These are phyloP conservation scores for Arrhopalites spinosus DNA, from an alignment of 2,888 invertebrate species.

Conservation along the genomic window DNA sequence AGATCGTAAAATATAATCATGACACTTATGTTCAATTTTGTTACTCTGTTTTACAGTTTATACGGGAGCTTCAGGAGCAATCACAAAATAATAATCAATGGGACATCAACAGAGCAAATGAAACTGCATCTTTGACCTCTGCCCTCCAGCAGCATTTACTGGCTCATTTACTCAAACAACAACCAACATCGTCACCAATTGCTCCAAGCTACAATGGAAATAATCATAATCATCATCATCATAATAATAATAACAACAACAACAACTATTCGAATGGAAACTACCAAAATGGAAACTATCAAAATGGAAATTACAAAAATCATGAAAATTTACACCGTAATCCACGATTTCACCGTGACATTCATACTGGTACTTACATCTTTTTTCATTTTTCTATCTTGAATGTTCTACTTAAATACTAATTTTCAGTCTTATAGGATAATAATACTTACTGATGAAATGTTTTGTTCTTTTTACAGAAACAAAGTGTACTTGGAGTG, in stretches of 20 bases:
- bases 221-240: background rate
- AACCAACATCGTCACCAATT: slow-evolving; percentile 17
- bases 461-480: slow-evolving; percentile 8
- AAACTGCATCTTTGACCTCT: slow-evolving; percentile 35
- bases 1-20: too few species aligned
- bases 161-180: slow-evolving; percentile 28
- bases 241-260: background rate
- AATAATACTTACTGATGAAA: background rate
- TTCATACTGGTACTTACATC: slow-evolving; percentile 66
- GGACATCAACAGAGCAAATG: slow-evolving; percentile 21
- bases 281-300: background rate
- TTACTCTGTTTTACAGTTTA: slow-evolving; percentile 34
- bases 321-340: slow-evolving; percentile 64
- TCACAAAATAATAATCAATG: slow-evolving; percentile 8
- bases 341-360: slow-evolving; percentile 68
- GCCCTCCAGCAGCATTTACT: slow-evolving; percentile 46
- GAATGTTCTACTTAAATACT: background rate
- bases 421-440: too few species aligned
- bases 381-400: background rate
- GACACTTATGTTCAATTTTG: too few species aligned
- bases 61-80: slow-evolving; percentile 37
- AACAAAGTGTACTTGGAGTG: slow-evolving; percentile 85
- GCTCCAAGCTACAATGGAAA: background rate
- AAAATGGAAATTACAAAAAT: slow-evolving; percentile 23
- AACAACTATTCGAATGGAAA: background rate